Conservation (phyloP, 2,113 vertebrate genomes). For the Pterocles gutturalis region DNA sequence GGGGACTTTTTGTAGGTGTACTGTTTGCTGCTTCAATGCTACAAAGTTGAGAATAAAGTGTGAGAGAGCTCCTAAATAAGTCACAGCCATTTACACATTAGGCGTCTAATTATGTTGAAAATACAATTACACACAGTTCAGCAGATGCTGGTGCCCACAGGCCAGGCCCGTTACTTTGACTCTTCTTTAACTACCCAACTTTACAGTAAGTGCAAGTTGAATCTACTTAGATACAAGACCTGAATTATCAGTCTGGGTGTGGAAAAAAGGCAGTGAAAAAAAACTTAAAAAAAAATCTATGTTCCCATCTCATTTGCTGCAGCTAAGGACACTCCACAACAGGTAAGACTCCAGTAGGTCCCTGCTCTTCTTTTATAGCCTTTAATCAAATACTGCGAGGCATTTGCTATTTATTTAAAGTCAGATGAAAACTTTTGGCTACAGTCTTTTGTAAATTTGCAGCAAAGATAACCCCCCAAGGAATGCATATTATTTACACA, state of each 20-base stretch:
- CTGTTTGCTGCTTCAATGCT: not conserved
- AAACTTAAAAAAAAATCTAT: not conserved
- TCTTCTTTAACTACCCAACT: not conserved
- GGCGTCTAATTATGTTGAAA: slow-evolving; percentile 27
- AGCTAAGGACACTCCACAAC: not conserved
- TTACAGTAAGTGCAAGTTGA: not conserved
- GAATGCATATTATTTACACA: slow-evolving; percentile 22
- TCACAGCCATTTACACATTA: not conserved
- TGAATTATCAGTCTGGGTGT: not conserved
- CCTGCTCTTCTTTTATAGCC: not conserved
- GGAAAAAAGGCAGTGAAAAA: not conserved
- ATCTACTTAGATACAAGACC: not conserved
- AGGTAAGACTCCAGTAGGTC: not conserved
- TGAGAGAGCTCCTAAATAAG: not conserved
- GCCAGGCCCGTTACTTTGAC: slow-evolving; percentile 9
- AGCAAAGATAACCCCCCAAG: not conserved
- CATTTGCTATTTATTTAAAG: not conserved
- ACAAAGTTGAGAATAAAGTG: not conserved
- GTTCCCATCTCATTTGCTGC: not conserved
- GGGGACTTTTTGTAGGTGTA: not conserved
- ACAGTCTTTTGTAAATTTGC: not conserved
- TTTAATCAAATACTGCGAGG: not conserved
- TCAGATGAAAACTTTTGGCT: not conserved
- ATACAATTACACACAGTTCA: slow-evolving; percentile 28
- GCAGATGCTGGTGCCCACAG: not conserved